Base-by-base conservation (phyloP, 2,888 invertebrate genomes). In the Macropis europaea region DNA sequence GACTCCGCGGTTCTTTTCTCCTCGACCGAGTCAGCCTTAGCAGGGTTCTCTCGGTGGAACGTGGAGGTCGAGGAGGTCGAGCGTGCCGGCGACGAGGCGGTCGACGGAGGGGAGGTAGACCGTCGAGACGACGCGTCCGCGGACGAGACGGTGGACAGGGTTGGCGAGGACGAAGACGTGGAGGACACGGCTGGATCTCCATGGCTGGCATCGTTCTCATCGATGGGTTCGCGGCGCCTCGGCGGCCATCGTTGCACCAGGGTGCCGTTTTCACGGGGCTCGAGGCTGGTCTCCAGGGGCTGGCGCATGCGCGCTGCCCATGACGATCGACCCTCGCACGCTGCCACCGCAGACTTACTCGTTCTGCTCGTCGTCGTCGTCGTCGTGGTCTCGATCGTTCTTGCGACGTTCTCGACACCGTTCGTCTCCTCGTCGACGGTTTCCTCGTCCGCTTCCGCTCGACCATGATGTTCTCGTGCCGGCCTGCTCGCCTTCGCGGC, bases 221-320 rank as follows among this genome's bases (percentile, higher is more conserved):
- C 11, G 59, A 13, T 19, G 7, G 34, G 47, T 24, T 48, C 54
- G 28, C 43, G 53, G 1, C 36, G 54, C n/a, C 47, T 71, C 24
- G 69, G 63, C 60, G 73, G 79, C 63, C 78, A 74, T 73, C 76
- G 76, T 48, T 68, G 80, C 91, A 91, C 90, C 91, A 90, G 91
- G 90, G 89, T 77, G 62, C 82, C 81, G 81, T 83, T 83, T 79
- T 85, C 85, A 83, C 83, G 87, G 83, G 84, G 83, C 84, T 83
- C 84, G 81, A 83, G 79, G 81, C 79, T 72, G 78, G 77, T 77
- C 85, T 85, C 91, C 91, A 91, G 91, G 90, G 92, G 80, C 90
- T 88, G 84, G 69, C 87, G 87, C 88, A 81, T 82, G 88, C 86
- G 86, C 84, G 77, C 91, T 91, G 91, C 90, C 48, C 61, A 69